Percentiles rank a stretch among this genome's conserved stretches.
Conservation (phyloP, 92 coral and sea anemone genomes). For the Palythoa grandis region DNA sequence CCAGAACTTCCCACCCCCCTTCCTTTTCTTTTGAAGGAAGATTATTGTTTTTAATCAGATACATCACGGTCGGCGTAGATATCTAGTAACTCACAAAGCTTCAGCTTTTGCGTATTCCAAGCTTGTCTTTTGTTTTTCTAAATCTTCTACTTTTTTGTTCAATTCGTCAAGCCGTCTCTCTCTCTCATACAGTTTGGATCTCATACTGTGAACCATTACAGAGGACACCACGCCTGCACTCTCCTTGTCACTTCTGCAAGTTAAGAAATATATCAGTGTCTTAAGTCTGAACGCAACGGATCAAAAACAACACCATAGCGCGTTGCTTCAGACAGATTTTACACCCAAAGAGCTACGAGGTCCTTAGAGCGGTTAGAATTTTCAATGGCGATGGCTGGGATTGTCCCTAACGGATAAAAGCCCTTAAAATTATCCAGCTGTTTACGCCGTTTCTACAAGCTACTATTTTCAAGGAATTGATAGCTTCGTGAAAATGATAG, state of each 20-base stretch:
- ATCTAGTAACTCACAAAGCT: conserved; percentile 16
- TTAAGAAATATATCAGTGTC: neutral
- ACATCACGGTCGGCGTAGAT: neutral
- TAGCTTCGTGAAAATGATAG: no score
- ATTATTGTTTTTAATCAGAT: neutral
- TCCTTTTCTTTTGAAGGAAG: neutral
- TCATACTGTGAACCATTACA: conserved; percentile 11
- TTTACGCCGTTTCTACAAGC: no score
- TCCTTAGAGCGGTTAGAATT: no score
- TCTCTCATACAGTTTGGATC: neutral
- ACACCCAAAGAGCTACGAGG: no score
- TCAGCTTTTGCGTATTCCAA: conserved; percentile 26
- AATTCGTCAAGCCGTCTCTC: conserved; percentile 1
- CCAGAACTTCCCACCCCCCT: neutral
- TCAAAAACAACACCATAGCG: no score
- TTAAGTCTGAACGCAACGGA: no score
- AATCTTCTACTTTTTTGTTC: conserved; percentile 2
- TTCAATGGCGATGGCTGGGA: no score
- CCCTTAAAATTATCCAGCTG: no score
- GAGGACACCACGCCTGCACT: conserved; percentile 11
- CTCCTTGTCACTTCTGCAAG: conserved; percentile 7
- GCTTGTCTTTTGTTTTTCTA: conserved; percentile 21
- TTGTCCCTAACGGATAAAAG: no score
- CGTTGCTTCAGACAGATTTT: no score
- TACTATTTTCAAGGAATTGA: no score